Evolutionary conservation across 2,797 vertebrate species (phyloP).

Genomic region (Luscinia luscinia): DNA sequence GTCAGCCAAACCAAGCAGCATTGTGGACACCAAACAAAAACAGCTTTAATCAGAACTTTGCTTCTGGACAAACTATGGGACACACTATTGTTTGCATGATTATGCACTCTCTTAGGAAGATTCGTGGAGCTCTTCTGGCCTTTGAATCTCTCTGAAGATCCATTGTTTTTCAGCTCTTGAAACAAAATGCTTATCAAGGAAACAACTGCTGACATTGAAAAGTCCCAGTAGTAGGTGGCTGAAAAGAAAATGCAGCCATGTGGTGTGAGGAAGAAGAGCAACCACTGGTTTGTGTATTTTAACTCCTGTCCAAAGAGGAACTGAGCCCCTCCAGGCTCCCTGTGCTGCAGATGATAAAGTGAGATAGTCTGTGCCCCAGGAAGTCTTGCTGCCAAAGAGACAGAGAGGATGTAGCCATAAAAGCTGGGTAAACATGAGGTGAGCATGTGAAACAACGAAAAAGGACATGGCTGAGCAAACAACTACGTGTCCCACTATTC

Average conservation of each 20-base stretch:
- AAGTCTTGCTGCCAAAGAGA: neutral
- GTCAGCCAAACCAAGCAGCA: constrained; percentile 60
- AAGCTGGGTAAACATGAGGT: constrained; percentile 50
- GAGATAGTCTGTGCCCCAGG: constrained; percentile 39
- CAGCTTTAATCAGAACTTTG: constrained; percentile 52
- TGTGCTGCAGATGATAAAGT: constrained; percentile 18
- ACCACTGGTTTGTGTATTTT: constrained; percentile 46
- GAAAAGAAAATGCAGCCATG: constrained; percentile 11
- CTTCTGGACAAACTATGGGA: constrained; percentile 1
- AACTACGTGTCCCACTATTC: neutral
- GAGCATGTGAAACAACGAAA: constrained; percentile 27
- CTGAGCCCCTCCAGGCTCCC: neutral
- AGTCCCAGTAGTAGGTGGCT: neutral
- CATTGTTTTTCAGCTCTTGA: constrained; percentile 27
- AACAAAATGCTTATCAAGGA: constrained; percentile 43
- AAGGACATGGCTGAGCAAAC: neutral
- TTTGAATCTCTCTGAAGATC: constrained; percentile 34
- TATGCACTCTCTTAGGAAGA: constrained; percentile 14
- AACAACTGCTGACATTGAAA: constrained; percentile 33
- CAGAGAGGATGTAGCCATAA: constrained; percentile 42
- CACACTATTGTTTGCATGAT: neutral
- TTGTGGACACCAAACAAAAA: constrained; percentile 54
- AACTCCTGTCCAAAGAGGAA: constrained; percentile 38
- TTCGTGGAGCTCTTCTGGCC: constrained; percentile 2
- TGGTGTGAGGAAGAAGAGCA: constrained; percentile 31